phyloP scores from a whole-genome alignment of 1,140 invertebrate genomes.

The Dendrolimus kikuchii region DNA sequence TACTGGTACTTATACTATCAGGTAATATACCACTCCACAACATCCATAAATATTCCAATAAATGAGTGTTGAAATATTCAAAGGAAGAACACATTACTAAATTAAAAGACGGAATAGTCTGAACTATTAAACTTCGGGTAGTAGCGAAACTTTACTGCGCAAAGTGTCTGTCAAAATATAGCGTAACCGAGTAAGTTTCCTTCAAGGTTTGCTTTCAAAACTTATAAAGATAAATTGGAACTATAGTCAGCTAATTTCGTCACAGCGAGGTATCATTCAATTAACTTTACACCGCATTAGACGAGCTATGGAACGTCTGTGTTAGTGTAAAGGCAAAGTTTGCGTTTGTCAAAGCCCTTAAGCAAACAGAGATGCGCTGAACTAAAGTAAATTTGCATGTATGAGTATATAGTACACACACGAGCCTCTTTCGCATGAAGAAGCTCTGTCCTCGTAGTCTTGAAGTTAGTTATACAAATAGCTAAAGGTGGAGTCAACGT shows the following conservation, averaged over 20 bases:
- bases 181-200: constrained; percentile 7
- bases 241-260: constrained; percentile 22
- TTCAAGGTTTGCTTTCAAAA: constrained; percentile 6
- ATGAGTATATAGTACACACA: constrained; percentile 14
- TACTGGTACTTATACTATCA: too few relatives aligned
- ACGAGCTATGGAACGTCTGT: constrained; percentile 27
- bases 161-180: constrained; percentile 11
- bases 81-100: too few relatives aligned
- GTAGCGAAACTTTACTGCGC: neutral
- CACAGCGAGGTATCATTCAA: constrained; percentile 35
- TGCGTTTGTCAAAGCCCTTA: constrained; percentile 33
- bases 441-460: constrained; percentile 7
- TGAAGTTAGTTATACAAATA: constrained; percentile 34
- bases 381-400: constrained; percentile 49
- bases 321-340: constrained; percentile 37
- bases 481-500: neutral
- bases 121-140: too few relatives aligned
- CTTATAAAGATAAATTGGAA: constrained; percentile 13
- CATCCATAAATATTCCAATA: too few relatives aligned
- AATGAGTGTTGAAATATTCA: too few relatives aligned
- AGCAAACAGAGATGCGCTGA: constrained; percentile 39
- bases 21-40: too few relatives aligned
- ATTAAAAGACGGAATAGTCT: too few relatives aligned
- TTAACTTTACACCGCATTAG: constrained; percentile 36
- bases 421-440: constrained; percentile 17